Base-by-base conservation (phyloP, 2,113 vertebrate species). In the Accipiter cooperii region DNA sequence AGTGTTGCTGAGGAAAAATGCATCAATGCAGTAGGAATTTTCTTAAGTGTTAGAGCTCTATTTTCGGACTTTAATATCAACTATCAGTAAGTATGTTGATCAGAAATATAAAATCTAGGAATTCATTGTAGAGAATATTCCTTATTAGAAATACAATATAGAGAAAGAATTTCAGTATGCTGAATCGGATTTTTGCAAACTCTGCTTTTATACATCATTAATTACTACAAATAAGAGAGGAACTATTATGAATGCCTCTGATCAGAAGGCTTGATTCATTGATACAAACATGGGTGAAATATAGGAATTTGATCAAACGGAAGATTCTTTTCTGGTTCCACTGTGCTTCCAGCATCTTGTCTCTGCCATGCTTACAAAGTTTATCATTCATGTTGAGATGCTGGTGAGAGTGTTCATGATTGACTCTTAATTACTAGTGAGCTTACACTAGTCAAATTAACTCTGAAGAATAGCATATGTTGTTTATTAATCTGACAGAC, bases 391-490 rank as follows among this genome's bases (percentile, higher is more conserved):
- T 46, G 5, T 55, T 64, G 47, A 54, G 12, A 68, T 77, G 42
- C 47, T 80, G 25, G 17, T 86, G 40, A 68, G 13, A 54, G 22
- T 18, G 12, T 47, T 70, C 36, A 11, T 22, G 14, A 68, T 31
- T 49, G 13, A 17, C 9, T 74, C 8, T 31, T 71, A 31, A 66
- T 63, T 93, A 34, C 8, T 40, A 12, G 13, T 34, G 4, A 78
- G 5, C 5, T 81, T 81, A 60, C 16, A 51, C 9, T 18, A 78
- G 5, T 6, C 28, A 63, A 78, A 66, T 66, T 70, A 78, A 29
- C 1, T 3, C 31, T 44, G 34, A 74, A 69, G 22, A 78, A 46
- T 13, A 57, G 4, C 5, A 20, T 40, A 38, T 0, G 2, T n/a
- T n/a, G 3, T 34, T 49, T 36, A 58, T 63, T 51, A 36, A 42